These are phyloP conservation scores for Unio pictorum DNA, from an alignment of 2,888 invertebrate genomes.

Conservation along the genomic window DNA sequence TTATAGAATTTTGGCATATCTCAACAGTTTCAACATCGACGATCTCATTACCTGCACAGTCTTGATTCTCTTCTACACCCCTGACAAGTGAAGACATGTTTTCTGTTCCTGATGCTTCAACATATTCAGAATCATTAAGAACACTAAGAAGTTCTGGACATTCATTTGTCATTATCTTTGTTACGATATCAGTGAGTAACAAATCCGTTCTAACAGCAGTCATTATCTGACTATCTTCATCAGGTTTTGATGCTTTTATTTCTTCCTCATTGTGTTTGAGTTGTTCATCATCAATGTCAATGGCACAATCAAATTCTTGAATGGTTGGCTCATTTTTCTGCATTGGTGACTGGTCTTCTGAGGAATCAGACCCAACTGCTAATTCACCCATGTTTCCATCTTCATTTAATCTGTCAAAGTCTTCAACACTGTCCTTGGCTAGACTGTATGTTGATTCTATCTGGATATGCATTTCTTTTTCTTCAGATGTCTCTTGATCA, in stretches of 20 bases:
- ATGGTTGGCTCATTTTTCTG: not conserved
- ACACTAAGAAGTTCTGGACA: too few species aligned
- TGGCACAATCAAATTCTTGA: not conserved
- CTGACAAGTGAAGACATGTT: not conserved
- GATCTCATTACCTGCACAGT: not conserved
- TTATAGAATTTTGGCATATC: not conserved
- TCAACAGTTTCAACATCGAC: not conserved
- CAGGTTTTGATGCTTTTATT: not conserved
- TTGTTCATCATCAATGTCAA: not conserved
- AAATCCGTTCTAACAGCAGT: too few species aligned
- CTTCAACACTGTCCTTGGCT: not conserved
- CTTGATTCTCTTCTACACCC: not conserved
- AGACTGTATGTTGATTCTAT: constrained; percentile 33
- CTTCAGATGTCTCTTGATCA: not conserved
- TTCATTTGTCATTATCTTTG: too few species aligned
- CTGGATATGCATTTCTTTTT: constrained; percentile 11
- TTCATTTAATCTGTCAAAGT: too few species aligned
- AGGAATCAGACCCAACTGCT: not conserved
- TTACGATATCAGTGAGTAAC: too few species aligned
- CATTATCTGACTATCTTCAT: too few species aligned
- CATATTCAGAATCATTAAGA: too few species aligned
- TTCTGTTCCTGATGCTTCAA: too few species aligned
- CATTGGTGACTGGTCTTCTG: not conserved
- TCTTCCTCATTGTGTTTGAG: not conserved
- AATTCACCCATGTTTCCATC: constrained; percentile 7